These are phyloP conservation scores for Cavia porcellus DNA, from an alignment of 2,113 vertebrate genomes.

Conservation along the genomic window DNA sequence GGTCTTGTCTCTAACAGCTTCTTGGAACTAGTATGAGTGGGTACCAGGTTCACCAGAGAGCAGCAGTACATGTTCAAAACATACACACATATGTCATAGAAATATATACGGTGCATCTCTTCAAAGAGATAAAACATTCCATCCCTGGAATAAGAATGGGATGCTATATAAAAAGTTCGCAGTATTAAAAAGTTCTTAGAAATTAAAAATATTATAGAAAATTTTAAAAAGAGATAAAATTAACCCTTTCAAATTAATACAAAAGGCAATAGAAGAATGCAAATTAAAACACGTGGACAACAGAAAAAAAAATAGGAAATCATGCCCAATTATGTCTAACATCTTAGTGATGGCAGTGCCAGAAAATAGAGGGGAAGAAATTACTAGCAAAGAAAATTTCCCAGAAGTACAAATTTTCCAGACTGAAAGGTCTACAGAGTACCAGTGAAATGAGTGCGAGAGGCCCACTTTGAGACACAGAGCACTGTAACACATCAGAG, in stretches of 20 bases:
- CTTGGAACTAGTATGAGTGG: background rate
- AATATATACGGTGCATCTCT: background rate
- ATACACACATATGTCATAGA: background rate
- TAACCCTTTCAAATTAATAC: constrained; percentile 46
- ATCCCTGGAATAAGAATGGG: background rate
- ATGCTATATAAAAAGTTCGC: background rate
- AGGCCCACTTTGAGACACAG: background rate
- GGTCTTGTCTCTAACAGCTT: background rate
- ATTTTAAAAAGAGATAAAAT: constrained; percentile 39
- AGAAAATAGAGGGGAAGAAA: background rate
- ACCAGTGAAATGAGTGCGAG: background rate
- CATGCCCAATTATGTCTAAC: background rate
- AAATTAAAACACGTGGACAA: constrained; percentile 47
- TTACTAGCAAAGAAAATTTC: constrained; percentile 36
- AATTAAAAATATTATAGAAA: constrained; percentile 36
- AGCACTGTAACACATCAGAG: background rate
- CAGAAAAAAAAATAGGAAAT: background rate
- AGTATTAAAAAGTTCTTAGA: constrained; percentile 1
- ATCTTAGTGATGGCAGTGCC: background rate
- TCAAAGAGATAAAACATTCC: constrained; percentile 3
- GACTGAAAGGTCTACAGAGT: background rate
- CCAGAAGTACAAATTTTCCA: constrained; percentile 3
- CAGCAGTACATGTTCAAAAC: background rate
- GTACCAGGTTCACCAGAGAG: background rate
- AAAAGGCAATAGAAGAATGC: constrained; percentile 41